Percentiles rank a stretch among this genome's conserved stretches.
phyloP scores from a whole-genome alignment of 64 coral and sea anemone genomes.

The Porites australiensis region DNA sequence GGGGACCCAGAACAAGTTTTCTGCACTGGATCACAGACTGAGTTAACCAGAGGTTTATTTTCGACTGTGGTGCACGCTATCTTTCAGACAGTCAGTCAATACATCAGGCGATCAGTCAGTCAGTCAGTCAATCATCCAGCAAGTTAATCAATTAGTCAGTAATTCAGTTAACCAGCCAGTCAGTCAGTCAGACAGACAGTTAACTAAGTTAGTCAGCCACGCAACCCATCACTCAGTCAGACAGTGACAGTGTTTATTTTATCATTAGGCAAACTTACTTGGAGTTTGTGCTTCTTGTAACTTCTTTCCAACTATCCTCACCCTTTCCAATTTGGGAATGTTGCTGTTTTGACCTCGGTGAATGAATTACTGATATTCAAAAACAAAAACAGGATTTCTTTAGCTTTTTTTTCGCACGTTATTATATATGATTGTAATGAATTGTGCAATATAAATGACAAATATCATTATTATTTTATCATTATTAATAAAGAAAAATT shows the following conservation, averaged over 20 bases:
- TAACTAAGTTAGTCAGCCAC: neutral
- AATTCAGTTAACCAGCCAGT: neutral
- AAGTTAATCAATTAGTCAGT: neutral
- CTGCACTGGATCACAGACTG: too few relatives aligned
- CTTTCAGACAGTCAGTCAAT: too few relatives aligned
- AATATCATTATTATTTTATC: too few relatives aligned
- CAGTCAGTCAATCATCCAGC: too few relatives aligned
- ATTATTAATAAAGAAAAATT: too few relatives aligned
- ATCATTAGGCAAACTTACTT: conserved; percentile 76
- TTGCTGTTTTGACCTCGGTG: conserved; percentile 79
- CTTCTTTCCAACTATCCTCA: conserved; percentile 98
- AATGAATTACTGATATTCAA: conserved; percentile 55
- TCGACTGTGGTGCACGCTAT: too few relatives aligned
- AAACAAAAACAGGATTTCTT: neutral
- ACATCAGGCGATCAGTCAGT: too few relatives aligned
- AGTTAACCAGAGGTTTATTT: too few relatives aligned
- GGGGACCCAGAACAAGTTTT: too few relatives aligned
- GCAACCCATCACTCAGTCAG: neutral
- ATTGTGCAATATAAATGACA: too few relatives aligned
- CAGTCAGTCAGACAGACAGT: neutral
- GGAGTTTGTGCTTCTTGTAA: conserved; percentile 88
- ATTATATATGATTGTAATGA: too few relatives aligned
- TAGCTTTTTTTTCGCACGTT: too few relatives aligned
- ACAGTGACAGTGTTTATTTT: neutral
- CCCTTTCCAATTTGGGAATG: conserved; percentile 44